Conservation (phyloP, 2,797 vertebrate genomes). For the Petrocephalus schoutedeni region DNA sequence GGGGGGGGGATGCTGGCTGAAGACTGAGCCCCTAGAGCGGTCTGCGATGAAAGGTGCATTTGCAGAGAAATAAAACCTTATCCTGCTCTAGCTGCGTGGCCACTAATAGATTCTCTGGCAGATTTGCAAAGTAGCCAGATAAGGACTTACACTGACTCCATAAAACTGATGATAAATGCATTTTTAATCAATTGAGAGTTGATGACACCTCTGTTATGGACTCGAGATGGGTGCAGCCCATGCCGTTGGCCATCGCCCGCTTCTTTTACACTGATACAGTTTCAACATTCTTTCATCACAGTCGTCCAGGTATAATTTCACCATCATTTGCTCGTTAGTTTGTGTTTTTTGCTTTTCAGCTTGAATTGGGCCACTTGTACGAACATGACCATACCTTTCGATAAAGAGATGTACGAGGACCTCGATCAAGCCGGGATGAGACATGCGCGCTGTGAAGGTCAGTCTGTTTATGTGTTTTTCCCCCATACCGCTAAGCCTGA, state of each 20-base stretch:
- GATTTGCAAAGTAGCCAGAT: constrained; percentile 11
- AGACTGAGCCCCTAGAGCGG: not conserved
- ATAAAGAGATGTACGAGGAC: not conserved
- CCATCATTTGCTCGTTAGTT: not conserved
- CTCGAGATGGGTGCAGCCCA: not conserved
- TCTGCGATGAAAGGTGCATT: constrained; percentile 15
- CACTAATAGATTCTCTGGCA: constrained; percentile 22
- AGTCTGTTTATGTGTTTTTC: not conserved
- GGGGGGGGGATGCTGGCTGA: not conserved
- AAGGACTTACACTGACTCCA: not conserved
- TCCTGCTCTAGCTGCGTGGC: not conserved
- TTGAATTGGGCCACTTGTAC: not conserved
- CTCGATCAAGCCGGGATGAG: not conserved
- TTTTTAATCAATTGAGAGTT: constrained; percentile 1
- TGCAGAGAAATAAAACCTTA: not conserved
- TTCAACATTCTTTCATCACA: not conserved
- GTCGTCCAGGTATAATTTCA: not conserved
- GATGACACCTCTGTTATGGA: not conserved
- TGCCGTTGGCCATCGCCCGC: not conserved
- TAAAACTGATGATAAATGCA: not conserved
- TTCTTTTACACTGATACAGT: not conserved
- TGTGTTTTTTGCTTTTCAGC: not conserved
- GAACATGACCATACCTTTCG: not conserved
- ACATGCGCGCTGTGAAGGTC: not conserved
- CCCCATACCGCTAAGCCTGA: not conserved